phyloP scores from a whole-genome alignment of 2,888 invertebrate genomes.

The Drosophila limbata region DNA sequence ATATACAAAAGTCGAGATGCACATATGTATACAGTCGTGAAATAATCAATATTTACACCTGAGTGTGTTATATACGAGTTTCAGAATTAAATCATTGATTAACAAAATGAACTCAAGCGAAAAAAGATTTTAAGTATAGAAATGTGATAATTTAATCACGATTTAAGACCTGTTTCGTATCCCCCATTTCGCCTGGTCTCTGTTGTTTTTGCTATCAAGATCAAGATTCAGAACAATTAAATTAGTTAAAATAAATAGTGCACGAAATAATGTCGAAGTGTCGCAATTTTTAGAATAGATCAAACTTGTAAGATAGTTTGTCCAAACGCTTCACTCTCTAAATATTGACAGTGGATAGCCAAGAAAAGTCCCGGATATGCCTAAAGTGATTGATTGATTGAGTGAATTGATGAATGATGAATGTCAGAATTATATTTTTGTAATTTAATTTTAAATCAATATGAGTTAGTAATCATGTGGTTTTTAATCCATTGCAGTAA shows the following conservation, averaged over 20 bases:
- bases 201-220: conserved; percentile 88
- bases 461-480: not conserved
- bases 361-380: not conserved
- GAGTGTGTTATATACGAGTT: conserved; percentile 38
- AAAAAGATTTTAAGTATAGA: conserved; percentile 45
- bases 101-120: conserved; percentile 75
- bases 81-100: conserved; percentile 34
- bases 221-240: conserved; percentile 83
- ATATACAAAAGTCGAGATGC: conserved; percentile 10
- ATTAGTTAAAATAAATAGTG: conserved; percentile 19
- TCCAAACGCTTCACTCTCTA: not conserved
- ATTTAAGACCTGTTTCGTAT: conserved; percentile 89
- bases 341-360: not conserved
- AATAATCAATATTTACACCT: conserved; percentile 38
- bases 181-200: conserved; percentile 92
- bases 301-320: not conserved
- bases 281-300: not conserved
- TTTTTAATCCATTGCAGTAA: not conserved
- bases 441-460: not conserved
- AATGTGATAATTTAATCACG: conserved; percentile 50
- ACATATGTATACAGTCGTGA: conserved; percentile 1
- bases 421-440: not conserved
- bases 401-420: not conserved
- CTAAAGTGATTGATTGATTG: no score
- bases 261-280: not conserved